Evolutionary conservation across 2,113 vertebrate genomes (phyloP), one percentile per base, ranked within the genome.

Genomic region (Oxyura jamaicensis): DNA sequence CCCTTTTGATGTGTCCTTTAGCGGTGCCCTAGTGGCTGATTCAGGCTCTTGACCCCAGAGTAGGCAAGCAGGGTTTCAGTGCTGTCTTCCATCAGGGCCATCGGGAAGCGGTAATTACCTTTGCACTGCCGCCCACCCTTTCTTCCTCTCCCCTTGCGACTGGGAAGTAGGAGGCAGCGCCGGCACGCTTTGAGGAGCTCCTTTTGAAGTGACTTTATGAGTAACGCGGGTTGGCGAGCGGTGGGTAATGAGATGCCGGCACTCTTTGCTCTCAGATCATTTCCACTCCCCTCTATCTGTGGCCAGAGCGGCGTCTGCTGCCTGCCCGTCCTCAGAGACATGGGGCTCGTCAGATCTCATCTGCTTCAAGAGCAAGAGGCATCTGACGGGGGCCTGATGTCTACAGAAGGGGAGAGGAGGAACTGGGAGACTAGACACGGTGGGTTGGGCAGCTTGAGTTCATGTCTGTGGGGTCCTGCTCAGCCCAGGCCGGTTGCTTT

Each of bases 201-300:
- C 83, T 93, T 95, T 95, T 93, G 92, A 93, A 93, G 95, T 82
- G 86, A 66, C 69, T 95, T 86, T 75, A 60, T 94, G 90, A 94
- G 86, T 93, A 91, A 82, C 50, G 58, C 59, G 56, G 56, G 29
- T 46, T 81, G 80, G 52, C 0, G n/a, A 88, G 94, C 6, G 1
- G 39, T 39, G 42, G 72, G 83, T 86, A 90, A 46, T 2, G 21
- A 78, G 72, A 5, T 13, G 5, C 58, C 2, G 3, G 56, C 10
- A 4, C 77, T 41, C 1, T 0, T 41, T 42, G 3, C 77, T 76
- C 41, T 86, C 67, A 44, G n/a, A 85, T 96, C 3, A 0, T 62
- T 84, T 60, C 25, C 2, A 10, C 66, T 93, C 65, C 52, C 46
- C 41, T 18, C 55, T 59, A 79, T 50, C 28, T 50, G 59, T 15